Evolutionary conservation across 2,113 vertebrate genomes (phyloP).

Genomic region (Todiramphus saurophagus): DNA sequence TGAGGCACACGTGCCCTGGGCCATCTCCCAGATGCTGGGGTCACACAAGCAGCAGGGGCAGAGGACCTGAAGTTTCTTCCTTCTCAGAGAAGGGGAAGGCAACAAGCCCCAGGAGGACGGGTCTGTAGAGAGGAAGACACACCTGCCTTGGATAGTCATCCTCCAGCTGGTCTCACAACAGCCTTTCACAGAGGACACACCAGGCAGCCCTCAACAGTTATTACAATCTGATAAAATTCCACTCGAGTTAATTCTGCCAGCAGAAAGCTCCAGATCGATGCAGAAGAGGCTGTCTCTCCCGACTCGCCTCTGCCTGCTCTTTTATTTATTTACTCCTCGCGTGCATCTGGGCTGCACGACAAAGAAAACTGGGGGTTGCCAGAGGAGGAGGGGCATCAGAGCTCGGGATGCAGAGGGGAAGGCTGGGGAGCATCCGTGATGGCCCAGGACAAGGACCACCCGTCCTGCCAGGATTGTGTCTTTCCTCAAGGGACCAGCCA

Average conservation of each 20-base stretch:
- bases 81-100: background rate
- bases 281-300: background rate
- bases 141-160: background rate
- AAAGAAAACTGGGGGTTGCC: background rate
- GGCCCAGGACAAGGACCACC: rapidly evolving
- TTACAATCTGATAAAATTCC: constrained; percentile 38
- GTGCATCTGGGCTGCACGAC: rapidly evolving
- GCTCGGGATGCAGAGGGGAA: background rate
- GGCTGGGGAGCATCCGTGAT: rapidly evolving
- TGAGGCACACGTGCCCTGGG: rapidly evolving
- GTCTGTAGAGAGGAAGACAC: background rate
- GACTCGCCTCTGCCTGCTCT: background rate
- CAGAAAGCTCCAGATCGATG: background rate
- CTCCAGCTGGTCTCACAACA: constrained; percentile 31
- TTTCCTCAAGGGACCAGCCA: background rate
- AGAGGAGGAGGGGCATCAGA: background rate
- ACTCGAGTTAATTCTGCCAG: background rate
- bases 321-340: background rate
- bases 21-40: background rate
- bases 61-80: background rate
- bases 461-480: background rate
- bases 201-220: constrained; percentile 32
- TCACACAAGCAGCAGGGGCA: background rate
- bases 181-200: background rate
- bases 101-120: background rate